Percentiles rank a stretch among this genome's conserved stretches.
These are phyloP conservation scores for Volucella inflata DNA, from an alignment of 2,888 invertebrate genomes.

Conservation along the genomic window DNA sequence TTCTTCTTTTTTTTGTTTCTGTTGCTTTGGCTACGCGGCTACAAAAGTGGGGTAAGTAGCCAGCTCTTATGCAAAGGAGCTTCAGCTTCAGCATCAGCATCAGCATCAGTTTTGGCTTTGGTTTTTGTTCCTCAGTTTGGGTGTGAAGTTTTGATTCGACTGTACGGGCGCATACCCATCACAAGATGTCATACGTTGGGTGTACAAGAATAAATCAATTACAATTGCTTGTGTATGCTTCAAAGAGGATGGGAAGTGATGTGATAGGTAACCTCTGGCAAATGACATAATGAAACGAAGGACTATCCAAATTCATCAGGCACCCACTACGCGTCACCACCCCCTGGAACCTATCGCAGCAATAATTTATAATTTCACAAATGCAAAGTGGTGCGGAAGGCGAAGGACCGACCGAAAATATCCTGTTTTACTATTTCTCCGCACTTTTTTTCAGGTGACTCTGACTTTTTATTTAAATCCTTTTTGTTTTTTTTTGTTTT, in stretches of 20 bases:
- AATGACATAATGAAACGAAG: slow-evolving; percentile 60
- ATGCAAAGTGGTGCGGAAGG: slow-evolving; percentile 15
- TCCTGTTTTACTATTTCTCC: slow-evolving; percentile 70
- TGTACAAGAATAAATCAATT: slow-evolving; percentile 69
- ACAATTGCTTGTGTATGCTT: slow-evolving; percentile 52
- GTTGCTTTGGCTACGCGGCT: slow-evolving; percentile 43
- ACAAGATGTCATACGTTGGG: slow-evolving; percentile 67
- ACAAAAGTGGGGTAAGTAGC: slow-evolving; percentile 26
- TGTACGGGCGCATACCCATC: slow-evolving; percentile 45
- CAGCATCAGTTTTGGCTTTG: too few species aligned
- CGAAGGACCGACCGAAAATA: slow-evolving; percentile 30
- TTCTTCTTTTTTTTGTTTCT: too few species aligned
- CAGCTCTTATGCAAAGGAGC: slow-evolving; percentile 57
- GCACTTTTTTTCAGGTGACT: slow-evolving; percentile 62
- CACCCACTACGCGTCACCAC: neutral
- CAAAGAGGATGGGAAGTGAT: slow-evolving; percentile 37
- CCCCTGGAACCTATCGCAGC: neutral
- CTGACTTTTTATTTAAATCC: slow-evolving; percentile 48
- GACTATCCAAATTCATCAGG: neutral
- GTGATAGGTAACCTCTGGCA: slow-evolving; percentile 65
- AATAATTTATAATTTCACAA: slow-evolving; percentile 67
- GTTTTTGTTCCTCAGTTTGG: neutral
- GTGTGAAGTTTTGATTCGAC: slow-evolving; percentile 4
- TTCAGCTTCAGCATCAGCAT: neutral
- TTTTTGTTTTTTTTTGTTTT: slow-evolving; percentile 16